Conservation (phyloP, 2,113 vertebrate genomes). For the Camelus dromedarius region DNA sequence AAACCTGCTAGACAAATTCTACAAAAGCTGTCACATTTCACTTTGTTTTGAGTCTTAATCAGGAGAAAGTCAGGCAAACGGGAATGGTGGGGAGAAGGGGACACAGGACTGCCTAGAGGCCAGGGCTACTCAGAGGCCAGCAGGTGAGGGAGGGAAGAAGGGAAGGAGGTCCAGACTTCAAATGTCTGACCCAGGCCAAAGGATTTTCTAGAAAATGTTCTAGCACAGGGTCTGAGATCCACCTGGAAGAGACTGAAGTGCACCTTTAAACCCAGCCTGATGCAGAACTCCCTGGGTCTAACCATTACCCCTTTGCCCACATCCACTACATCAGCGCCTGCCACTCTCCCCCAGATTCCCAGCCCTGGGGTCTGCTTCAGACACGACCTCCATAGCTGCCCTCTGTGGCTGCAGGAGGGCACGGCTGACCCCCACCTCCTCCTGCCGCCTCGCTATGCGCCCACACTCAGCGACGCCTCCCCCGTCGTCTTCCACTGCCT, state of each 20-base stretch:
- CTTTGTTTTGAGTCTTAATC: background rate
- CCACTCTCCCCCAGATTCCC: background rate
- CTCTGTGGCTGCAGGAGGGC: background rate
- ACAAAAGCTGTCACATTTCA: no score
- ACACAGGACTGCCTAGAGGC: accelerated
- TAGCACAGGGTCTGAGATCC: background rate
- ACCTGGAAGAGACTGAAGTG: background rate
- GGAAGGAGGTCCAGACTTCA: background rate
- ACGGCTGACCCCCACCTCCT: background rate
- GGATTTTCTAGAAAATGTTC: background rate
- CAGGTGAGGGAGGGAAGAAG: background rate
- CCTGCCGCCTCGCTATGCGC: background rate
- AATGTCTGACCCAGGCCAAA: background rate
- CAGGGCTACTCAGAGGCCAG: background rate
- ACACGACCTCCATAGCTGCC: background rate
- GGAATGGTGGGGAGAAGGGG: no score
- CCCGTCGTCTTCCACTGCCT: background rate
- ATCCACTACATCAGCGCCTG: background rate
- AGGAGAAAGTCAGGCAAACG: background rate
- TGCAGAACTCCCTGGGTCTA: background rate
- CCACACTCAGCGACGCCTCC: background rate
- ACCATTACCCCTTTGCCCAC: background rate
- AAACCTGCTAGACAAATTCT: no score
- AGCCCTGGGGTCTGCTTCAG: background rate
- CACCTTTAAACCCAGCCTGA: background rate